Evolutionary conservation across 2,888 invertebrate genomes (phyloP).

Genomic region (Nineta flava): DNA sequence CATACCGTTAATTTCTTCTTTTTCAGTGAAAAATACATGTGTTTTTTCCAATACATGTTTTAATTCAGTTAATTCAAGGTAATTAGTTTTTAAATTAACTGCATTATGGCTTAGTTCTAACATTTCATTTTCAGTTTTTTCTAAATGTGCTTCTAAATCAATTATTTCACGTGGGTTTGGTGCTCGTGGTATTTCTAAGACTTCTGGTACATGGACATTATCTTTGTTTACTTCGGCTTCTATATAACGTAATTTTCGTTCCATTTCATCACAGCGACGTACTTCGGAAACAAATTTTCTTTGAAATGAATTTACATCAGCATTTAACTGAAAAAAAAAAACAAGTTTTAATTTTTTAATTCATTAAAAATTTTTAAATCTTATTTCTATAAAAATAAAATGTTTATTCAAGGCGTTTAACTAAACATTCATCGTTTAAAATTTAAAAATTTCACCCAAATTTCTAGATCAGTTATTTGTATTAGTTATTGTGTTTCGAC

Average conservation of each 20-base stretch:
- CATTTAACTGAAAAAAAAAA: slow-evolving; percentile 50
- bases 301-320: slow-evolving; percentile 76
- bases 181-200: slow-evolving; percentile 59
- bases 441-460: background rate
- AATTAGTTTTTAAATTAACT: slow-evolving; percentile 82
- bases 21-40: slow-evolving; percentile 74
- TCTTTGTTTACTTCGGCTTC: slow-evolving; percentile 78
- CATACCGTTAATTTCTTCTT: slow-evolving; percentile 51
- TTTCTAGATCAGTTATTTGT: too few species aligned
- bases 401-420: background rate
- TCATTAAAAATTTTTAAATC: too few species aligned
- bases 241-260: slow-evolving; percentile 70
- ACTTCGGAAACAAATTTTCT: slow-evolving; percentile 85
- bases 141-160: slow-evolving; percentile 82
- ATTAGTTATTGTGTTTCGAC: too few species aligned
- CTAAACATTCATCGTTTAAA: background rate
- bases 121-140: slow-evolving; percentile 91
- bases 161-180: slow-evolving; percentile 74
- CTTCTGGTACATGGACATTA: slow-evolving; percentile 59
- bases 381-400: slow-evolving; percentile 5
- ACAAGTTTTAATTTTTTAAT: background rate
- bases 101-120: slow-evolving; percentile 86
- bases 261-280: slow-evolving; percentile 82
- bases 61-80: slow-evolving; percentile 78
- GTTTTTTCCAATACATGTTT: slow-evolving; percentile 85